These are phyloP conservation scores for Diglossa cyanea DNA, from an alignment of 2,797 vertebrate species.

Conservation along the genomic window DNA sequence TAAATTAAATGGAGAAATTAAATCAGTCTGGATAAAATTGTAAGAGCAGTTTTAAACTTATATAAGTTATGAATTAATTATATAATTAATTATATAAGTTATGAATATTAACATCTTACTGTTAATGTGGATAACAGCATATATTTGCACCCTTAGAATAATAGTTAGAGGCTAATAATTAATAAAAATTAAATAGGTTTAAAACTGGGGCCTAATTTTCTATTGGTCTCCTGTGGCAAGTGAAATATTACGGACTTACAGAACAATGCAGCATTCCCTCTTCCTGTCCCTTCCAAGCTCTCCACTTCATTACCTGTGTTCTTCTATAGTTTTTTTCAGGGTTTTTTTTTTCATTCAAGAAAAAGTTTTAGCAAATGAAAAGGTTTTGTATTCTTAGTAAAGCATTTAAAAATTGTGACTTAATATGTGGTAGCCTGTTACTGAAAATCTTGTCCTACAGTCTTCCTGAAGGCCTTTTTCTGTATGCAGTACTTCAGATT, in stretches of 20 bases:
- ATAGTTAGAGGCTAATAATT: background rate
- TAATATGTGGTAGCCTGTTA: background rate
- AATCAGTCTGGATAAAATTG: background rate
- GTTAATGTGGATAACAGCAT: background rate
- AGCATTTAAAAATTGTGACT: background rate
- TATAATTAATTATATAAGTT: background rate
- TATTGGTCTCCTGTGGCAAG: background rate
- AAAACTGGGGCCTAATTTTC: background rate
- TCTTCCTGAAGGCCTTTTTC: background rate
- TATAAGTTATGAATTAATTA: no score
- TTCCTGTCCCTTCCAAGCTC: background rate
- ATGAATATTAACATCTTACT: background rate
- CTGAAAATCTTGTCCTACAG: background rate
- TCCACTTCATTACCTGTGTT: background rate
- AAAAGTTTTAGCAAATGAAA: background rate
- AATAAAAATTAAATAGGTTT: background rate
- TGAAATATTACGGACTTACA: background rate
- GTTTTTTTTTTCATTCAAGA: background rate
- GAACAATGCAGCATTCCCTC: background rate
- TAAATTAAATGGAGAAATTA: background rate
- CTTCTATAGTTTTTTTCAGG: background rate
- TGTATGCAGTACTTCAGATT: background rate
- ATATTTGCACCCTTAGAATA: background rate
- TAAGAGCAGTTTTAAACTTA: background rate
- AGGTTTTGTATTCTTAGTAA: background rate